phyloP scores from a whole-genome alignment of 2,888 invertebrate species.

The Trachelus iudaicus region DNA sequence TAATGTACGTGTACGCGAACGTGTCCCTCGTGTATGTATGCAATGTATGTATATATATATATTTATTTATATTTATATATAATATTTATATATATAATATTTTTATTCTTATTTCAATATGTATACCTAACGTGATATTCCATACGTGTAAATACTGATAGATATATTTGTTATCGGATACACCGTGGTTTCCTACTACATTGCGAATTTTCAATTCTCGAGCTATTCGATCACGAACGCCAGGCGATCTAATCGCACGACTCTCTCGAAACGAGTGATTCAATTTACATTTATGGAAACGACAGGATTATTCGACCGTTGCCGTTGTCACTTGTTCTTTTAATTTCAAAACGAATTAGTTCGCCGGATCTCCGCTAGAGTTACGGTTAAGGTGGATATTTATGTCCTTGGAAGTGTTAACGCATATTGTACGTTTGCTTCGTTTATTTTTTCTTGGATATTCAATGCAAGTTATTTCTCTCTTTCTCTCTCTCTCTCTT shows the following conservation, averaged over 20 bases:
- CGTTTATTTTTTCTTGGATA: constrained; percentile 4
- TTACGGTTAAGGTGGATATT: not conserved
- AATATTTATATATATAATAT: constrained; percentile 11
- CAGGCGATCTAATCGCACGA: not conserved
- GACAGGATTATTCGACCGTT: not conserved
- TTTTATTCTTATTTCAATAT: constrained; percentile 21
- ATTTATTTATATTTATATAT: constrained; percentile 15
- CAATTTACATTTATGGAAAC: not conserved
- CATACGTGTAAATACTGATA: constrained; percentile 58
- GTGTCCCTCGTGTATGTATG: not conserved
- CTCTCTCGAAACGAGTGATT: not conserved
- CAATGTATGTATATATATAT: constrained; percentile 27
- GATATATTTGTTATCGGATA: constrained; percentile 46
- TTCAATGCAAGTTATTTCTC: constrained; percentile 8
- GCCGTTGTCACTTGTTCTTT: not conserved
- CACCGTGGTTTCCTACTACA: constrained; percentile 31
- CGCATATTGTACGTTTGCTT: constrained; percentile 4
- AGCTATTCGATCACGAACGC: constrained; percentile 39
- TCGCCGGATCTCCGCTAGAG: not conserved
- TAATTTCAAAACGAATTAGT: not conserved
- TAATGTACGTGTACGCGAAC: not conserved
- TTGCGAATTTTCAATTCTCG: constrained; percentile 55
- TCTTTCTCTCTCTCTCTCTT: constrained; percentile 10
- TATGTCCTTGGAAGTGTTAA: not conserved
- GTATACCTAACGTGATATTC: constrained; percentile 24